Evolutionary conservation across 2,797 vertebrate genomes (phyloP).

Genomic region (Artibeus jamaicensis): DNA sequence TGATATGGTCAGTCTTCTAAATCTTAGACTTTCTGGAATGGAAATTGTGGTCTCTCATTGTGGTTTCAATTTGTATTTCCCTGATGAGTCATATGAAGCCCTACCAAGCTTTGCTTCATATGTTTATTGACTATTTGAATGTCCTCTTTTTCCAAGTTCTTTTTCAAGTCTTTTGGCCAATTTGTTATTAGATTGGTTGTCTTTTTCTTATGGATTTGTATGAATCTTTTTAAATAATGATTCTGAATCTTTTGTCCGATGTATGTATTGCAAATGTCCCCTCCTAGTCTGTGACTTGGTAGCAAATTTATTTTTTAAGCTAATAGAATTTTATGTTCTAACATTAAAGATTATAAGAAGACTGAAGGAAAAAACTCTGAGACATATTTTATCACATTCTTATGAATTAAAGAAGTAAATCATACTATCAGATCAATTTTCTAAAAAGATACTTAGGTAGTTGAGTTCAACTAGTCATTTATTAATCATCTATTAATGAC

Average conservation of each 20-base stretch:
- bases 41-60: neutral
- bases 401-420: neutral
- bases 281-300: neutral
- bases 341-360: neutral
- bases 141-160: neutral
- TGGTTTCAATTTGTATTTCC: conserved; percentile 4
- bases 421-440: neutral
- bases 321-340: neutral
- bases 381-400: neutral
- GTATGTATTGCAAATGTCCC: neutral
- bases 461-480: neutral
- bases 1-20: neutral
- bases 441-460: neutral
- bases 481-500: neutral
- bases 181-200: neutral
- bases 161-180: neutral
- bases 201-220: neutral
- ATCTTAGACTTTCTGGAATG: neutral
- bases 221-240: neutral
- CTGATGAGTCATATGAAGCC: neutral
- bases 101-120: neutral
- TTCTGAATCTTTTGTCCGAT: neutral
- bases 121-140: neutral
- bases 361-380: neutral
- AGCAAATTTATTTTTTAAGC: neutral